A percentile compares a stretch with the other conserved stretches of the same genome.
Conservation (phyloP, 2,888 invertebrate genomes). For the Sphaerophoria taeniata region DNA sequence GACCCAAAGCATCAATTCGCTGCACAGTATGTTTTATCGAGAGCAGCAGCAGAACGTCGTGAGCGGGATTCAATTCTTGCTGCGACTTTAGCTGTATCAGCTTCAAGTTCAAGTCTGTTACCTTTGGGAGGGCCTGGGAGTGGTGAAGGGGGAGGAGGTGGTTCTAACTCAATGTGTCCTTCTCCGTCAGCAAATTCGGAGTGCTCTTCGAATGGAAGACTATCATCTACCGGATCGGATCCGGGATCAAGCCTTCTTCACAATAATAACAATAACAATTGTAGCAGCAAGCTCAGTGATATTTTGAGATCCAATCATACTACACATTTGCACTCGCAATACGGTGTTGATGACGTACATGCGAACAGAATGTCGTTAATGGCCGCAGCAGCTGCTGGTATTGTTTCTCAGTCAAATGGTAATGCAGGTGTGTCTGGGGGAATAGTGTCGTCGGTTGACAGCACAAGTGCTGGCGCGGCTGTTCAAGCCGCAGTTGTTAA, state of each 20-base stretch:
- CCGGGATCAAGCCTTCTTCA: constrained; percentile 85
- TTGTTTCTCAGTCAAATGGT: constrained; percentile 84
- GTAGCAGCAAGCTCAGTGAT: constrained; percentile 84
- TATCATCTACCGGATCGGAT: constrained; percentile 92
- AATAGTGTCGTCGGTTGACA: constrained; percentile 82
- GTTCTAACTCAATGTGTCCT: constrained; percentile 88
- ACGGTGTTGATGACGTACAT: constrained; percentile 86
- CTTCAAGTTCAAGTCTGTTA: constrained; percentile 85
- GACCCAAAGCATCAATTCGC: constrained; percentile 98
- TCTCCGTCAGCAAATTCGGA: constrained; percentile 94
- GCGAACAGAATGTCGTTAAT: constrained; percentile 88
- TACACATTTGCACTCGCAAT: constrained; percentile 84
- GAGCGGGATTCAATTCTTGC: constrained; percentile 91
- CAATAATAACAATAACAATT: constrained; percentile 80
- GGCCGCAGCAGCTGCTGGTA: constrained; percentile 86
- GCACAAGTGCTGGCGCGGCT: constrained; percentile 84
- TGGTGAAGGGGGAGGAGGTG: constrained; percentile 77
- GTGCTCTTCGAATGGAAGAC: constrained; percentile 92
- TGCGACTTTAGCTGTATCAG: constrained; percentile 86
- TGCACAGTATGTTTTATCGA: constrained; percentile 94
- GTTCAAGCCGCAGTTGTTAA: constrained; percentile 90
- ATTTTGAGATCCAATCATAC: constrained; percentile 76
- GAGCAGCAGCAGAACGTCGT: constrained; percentile 95
- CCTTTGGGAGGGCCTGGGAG: constrained; percentile 82
- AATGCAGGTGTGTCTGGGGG: constrained; percentile 85